Percentiles rank a stretch among this genome's conserved stretches.
These are phyloP conservation scores for Aphelocoma californica DNA, from an alignment of 2,797 vertebrate genomes.

Conservation along the genomic window DNA sequence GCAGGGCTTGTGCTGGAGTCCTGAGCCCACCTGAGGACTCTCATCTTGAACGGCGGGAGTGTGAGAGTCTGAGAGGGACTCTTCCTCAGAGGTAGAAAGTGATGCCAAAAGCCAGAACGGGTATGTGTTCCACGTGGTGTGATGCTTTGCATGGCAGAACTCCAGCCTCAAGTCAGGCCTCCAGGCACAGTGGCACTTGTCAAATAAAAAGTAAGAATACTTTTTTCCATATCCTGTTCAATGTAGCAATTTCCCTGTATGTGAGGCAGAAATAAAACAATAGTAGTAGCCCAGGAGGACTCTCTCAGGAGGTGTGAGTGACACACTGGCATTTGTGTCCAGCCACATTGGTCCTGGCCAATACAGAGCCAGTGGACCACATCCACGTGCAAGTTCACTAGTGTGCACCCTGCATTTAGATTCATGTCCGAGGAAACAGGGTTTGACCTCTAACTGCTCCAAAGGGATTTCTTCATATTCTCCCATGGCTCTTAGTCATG, in stretches of 20 bases:
- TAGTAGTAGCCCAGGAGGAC: neutral
- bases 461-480: neutral
- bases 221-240: neutral
- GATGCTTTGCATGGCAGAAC: neutral
- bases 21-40: neutral
- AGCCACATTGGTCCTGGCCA: accelerated
- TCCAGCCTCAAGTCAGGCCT: neutral
- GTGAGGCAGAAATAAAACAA: neutral
- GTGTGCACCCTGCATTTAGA: neutral
- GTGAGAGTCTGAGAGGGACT: neutral
- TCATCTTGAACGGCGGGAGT: neutral
- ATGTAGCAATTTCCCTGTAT: neutral
- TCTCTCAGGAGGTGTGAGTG: neutral
- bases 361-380: neutral
- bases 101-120: neutral
- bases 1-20: neutral
- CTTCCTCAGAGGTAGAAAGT: neutral
- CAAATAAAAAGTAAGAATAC: neutral
- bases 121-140: accelerated
- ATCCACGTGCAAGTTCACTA: neutral
- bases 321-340: neutral
- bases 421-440: neutral
- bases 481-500: neutral
- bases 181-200: neutral
- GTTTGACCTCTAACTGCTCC: neutral